Evolutionary conservation across 2,888 invertebrate genomes (phyloP), one percentile per base, ranked within the genome.

Genomic region (Ecliptopera silaceata): DNA sequence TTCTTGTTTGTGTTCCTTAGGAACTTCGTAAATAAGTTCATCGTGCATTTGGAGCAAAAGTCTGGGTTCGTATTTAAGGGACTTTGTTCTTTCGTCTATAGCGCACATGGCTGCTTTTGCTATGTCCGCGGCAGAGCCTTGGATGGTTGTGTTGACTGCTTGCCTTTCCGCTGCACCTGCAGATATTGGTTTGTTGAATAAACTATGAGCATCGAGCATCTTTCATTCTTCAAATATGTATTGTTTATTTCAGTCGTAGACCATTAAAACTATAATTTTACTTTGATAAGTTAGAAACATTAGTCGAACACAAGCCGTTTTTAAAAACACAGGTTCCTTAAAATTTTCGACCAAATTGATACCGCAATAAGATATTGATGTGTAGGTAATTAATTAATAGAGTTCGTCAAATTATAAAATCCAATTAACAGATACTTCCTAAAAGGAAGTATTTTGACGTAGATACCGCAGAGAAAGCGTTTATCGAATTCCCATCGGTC

Each of bases 91-190:
- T 10, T 88, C 82, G 68, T 97, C 95, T 70, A 98, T 94, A 45
- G 92, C 90, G 22, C 97, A 92, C 95, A 99, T 97, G 0, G 98
- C 98, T 54, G 92, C 94, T 84, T 99, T 99, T 0, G 97, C 96
- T 41, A 99, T 94, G 84, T 99, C 99, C 0, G 99, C 97, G 0
- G 99, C 99, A 0, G 99, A 98, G 0, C 99, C 99, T 88, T 99
- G 99, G 48, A 99, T 95, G 11, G 95, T 96, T 1, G 98, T 97
- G 82, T 99, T 99, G 0, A 99, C 94, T 11, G 98, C 98, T 92
- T 99, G 98, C n/a, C 99, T 93, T 84, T 98, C 98, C 0, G 97
- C 96, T 90, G 97, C 94, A 71, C 92, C 96, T 95, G 71, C 13
- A 6, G 22, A 26, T 8, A 49, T 36, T 46, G 13, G 29, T 36